Conservation (phyloP, 2,888 invertebrate species). For the Acrobeloides nanus region DNA sequence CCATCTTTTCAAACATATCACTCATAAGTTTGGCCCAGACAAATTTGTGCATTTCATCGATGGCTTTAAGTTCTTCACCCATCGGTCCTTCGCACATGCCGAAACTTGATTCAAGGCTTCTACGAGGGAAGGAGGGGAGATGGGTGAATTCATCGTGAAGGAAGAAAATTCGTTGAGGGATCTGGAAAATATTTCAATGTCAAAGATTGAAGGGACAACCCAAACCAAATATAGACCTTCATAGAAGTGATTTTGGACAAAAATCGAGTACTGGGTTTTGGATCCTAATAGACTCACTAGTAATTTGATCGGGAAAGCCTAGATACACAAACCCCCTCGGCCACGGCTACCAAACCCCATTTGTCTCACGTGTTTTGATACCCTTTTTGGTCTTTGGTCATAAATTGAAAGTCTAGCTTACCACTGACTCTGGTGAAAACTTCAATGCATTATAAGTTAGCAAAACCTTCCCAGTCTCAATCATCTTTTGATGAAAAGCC, state of each 20-base stretch:
- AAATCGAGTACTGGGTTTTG: no score
- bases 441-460: conserved; percentile 57
- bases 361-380: not conserved
- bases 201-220: no score
- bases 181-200: conserved; percentile 62
- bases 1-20: conserved; percentile 53
- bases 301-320: no score
- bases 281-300: no score
- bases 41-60: conserved; percentile 90
- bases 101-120: conserved; percentile 91
- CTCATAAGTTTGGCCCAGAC: conserved; percentile 79
- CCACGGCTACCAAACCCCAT: not conserved
- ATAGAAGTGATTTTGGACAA: no score
- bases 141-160: conserved; percentile 97
- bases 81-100: conserved; percentile 68
- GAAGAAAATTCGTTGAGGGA: conserved; percentile 93
- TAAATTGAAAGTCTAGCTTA: conserved; percentile 17
- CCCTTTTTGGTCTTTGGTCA: not conserved
- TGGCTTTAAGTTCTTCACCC: conserved; percentile 70
- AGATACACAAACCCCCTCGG: no score
- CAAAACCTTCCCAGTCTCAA: conserved; percentile 82
- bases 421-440: conserved; percentile 54
- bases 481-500: conserved; percentile 83
- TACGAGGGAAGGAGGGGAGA: conserved; percentile 91
- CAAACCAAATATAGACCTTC: no score